phyloP scores from a whole-genome alignment of 2,797 vertebrate genomes.

The Sitta carolinensis region DNA sequence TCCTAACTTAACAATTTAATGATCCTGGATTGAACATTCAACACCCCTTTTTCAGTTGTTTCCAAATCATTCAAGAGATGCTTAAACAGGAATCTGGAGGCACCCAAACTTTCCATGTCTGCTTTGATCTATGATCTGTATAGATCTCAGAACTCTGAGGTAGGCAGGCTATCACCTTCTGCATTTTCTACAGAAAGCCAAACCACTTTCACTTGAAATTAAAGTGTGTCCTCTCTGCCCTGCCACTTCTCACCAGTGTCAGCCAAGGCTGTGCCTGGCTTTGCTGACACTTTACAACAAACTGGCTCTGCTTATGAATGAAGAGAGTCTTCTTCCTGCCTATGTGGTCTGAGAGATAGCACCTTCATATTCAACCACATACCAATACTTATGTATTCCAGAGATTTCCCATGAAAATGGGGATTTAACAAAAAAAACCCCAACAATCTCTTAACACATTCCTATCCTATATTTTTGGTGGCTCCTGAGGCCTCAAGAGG shows the following conservation, averaged over 20 bases:
- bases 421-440: neutral
- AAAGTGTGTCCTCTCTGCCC: neutral
- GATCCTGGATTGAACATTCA: neutral
- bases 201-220: neutral
- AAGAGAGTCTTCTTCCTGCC: neutral
- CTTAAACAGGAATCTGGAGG: neutral
- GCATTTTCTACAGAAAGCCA: neutral
- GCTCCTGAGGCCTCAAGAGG: neutral
- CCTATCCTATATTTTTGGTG: neutral
- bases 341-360: neutral
- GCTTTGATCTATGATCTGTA: neutral
- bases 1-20: rapidly evolving
- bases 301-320: neutral
- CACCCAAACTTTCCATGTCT: neutral
- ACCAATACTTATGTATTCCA: neutral
- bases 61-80: neutral
- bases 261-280: neutral
- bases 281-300: neutral
- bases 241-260: neutral
- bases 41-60: neutral
- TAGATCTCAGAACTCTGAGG: neutral
- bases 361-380: neutral
- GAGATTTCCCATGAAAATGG: neutral
- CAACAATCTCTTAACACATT: neutral
- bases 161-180: neutral